Conservation (phyloP, 1,140 invertebrate species). For the Papilio machaon region DNA sequence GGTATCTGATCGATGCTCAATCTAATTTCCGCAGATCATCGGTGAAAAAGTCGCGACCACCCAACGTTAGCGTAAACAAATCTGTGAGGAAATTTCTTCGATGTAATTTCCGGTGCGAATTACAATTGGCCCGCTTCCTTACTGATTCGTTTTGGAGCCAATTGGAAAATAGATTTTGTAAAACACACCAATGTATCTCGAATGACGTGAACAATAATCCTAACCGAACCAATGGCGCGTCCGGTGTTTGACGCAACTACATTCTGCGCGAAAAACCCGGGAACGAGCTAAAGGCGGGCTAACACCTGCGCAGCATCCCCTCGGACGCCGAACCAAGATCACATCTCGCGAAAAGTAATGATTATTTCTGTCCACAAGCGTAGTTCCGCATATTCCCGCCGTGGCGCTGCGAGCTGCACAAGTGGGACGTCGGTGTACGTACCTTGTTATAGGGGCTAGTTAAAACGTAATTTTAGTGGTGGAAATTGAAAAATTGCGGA, state of each 20-base stretch:
- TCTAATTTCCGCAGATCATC: constrained; percentile 70
- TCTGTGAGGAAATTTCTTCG: constrained; percentile 77
- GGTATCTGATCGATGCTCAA: constrained; percentile 56
- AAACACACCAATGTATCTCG: constrained; percentile 55
- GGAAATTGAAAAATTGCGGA: constrained; percentile 72
- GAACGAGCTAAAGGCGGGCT: constrained; percentile 65
- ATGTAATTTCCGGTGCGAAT: constrained; percentile 70
- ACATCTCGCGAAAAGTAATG: constrained; percentile 81
- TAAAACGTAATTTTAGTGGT: constrained; percentile 76
- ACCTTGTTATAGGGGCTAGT: constrained; percentile 67
- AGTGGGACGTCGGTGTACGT: constrained; percentile 64
- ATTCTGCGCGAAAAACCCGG: constrained; percentile 80
- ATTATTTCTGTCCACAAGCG: constrained; percentile 78
- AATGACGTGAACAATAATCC: constrained; percentile 60
- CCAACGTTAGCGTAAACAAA: constrained; percentile 74
- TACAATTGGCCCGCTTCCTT: constrained; percentile 64
- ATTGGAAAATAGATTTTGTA: constrained; percentile 44
- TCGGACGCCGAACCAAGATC: constrained; percentile 71
- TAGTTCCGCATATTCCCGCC: constrained; percentile 75
- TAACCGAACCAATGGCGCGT: constrained; percentile 69
- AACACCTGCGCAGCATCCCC: constrained; percentile 76
- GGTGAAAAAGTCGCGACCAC: constrained; percentile 64
- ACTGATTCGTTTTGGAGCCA: constrained; percentile 58
- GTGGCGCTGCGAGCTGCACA: constrained; percentile 66
- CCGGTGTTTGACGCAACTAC: constrained; percentile 65